Base-by-base conservation (phyloP, 2,797 vertebrate species). In the Lophius americanus region DNA sequence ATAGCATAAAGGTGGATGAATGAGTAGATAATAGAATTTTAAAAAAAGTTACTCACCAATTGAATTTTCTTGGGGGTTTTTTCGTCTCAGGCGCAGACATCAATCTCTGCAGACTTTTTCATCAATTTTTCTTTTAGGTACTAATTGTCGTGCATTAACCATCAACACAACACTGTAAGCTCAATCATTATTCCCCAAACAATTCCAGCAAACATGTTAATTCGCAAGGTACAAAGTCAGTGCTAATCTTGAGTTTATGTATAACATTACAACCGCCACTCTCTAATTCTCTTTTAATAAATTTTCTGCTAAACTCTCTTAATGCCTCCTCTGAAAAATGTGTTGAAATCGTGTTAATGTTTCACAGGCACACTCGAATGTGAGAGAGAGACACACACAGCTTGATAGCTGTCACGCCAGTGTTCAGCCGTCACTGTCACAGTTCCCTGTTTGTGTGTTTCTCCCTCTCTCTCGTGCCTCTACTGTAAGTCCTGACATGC, bases 291-390 rank as follows among this genome's bases (percentile, higher is more conserved):
- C 23, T 23, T 23, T 23, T 23, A 23, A 23, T 23, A 23, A 23
- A 23, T 23, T 23, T 36, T 69, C 52, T 55, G 32, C 32, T 33
- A 38, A 39, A 37, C 11, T 9, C 55, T 56, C 37, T 4, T 4
- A 11, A 7, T 70, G 57, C 48, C 38, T 55, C 51, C 44, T 55
- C 43, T 11, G 4, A 9, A 46, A 42, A 47, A 12, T 44, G 69
- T 56, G 66, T 79, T 76, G 79, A 81, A 57, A 69, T n/a, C 56
- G 69, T 80, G 80, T 81, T 83, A 73, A 62, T 78, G 59, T 35
- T 83, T 84, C 68, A 78, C 78, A 73, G 73, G 73, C 60, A 75
- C 55, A 60, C 13, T 60, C 62, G 70, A 69, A 52, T 14, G 65
- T 37, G 50, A 12, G 56, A 69, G 47, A 68, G 56, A 50, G 32